A percentile compares a stretch with the other conserved stretches of the same genome.
These are phyloP conservation scores for Pangasianodon gigas DNA, from an alignment of 2,113 vertebrate genomes.

Conservation along the genomic window DNA sequence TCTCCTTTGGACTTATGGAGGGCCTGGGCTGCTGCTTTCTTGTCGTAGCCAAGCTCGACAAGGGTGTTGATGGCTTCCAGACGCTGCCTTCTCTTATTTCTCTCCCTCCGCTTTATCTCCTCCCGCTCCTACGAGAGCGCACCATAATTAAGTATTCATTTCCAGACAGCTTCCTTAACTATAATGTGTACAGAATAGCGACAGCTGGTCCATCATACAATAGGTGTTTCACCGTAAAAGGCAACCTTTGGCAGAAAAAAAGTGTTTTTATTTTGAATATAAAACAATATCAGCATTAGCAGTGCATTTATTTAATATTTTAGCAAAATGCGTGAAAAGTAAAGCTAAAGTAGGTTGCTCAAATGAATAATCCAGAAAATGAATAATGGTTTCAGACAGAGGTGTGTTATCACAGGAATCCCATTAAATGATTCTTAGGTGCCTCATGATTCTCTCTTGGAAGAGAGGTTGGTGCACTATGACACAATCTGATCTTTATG, in stretches of 20 bases:
- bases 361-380: not conserved
- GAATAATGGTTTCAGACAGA: not conserved
- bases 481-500: not conserved
- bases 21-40: conserved; percentile 79
- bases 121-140: conserved; percentile 78
- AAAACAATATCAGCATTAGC: not conserved
- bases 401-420: not conserved
- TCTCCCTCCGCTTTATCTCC: conserved; percentile 79
- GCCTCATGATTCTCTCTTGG: not conserved
- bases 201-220: not conserved
- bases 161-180: not conserved
- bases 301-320: not conserved
- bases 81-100: conserved; percentile 74
- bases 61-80: conserved; percentile 75
- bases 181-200: not conserved
- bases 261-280: not conserved
- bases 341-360: not conserved
- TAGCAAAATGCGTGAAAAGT: not conserved
- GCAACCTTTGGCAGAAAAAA: not conserved
- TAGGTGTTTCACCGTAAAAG: not conserved
- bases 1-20: conserved; percentile 78
- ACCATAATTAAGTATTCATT: not conserved
- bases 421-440: not conserved
- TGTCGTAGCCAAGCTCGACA: conserved; percentile 79
- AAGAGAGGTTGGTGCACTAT: not conserved